phyloP scores from a whole-genome alignment of 2,888 invertebrate genomes.

The Clostera curtula region DNA sequence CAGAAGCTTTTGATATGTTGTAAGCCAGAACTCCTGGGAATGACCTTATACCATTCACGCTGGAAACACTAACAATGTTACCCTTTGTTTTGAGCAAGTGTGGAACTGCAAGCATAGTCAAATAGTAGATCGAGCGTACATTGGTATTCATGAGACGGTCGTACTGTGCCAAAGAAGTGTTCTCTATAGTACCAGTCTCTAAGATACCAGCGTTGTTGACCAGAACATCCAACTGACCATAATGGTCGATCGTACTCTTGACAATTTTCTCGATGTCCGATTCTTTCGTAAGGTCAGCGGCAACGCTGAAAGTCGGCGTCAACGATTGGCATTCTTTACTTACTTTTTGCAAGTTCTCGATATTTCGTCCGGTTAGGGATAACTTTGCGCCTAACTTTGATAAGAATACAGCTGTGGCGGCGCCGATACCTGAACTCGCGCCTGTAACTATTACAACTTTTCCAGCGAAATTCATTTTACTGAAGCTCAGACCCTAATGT shows the following conservation, averaged over 20 bases:
- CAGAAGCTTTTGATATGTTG: constrained; percentile 92
- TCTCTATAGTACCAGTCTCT: constrained; percentile 89
- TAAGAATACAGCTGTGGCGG: constrained; percentile 85
- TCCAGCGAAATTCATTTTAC: constrained; percentile 77
- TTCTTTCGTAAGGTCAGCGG: constrained; percentile 85
- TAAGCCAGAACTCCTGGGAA: constrained; percentile 94
- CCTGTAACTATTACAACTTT: constrained; percentile 86
- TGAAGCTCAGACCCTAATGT: constrained; percentile 1
- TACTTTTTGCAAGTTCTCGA: constrained; percentile 73
- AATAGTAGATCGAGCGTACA: constrained; percentile 85
- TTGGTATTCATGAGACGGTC: constrained; percentile 94
- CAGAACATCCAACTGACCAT: constrained; percentile 86
- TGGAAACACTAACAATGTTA: constrained; percentile 96
- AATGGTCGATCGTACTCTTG: constrained; percentile 82
- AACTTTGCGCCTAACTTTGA: constrained; percentile 84
- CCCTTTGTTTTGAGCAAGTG: constrained; percentile 88
- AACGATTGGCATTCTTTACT: constrained; percentile 53
- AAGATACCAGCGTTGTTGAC: constrained; percentile 94
- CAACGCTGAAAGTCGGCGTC: constrained; percentile 71
- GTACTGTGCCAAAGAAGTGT: constrained; percentile 88
- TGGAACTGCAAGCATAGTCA: constrained; percentile 92
- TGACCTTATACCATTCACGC: constrained; percentile 92
- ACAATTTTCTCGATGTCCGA: constrained; percentile 82
- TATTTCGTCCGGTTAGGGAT: constrained; percentile 81
- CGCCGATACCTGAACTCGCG: constrained; percentile 91